Conservation (phyloP, 1,140 invertebrate genomes). For the Drosophila navojoa region DNA sequence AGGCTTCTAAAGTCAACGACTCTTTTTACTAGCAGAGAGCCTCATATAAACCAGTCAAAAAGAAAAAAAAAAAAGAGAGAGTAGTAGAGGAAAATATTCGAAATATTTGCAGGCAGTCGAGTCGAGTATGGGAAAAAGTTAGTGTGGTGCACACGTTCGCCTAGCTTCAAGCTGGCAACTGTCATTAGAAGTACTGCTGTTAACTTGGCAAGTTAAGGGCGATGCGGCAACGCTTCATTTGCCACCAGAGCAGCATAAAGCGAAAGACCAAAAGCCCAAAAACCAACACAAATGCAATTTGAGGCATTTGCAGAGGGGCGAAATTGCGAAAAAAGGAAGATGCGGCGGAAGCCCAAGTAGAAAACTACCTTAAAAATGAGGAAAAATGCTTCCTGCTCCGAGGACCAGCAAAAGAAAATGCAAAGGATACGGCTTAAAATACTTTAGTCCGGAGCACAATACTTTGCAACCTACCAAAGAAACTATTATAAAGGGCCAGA, state of each 20-base stretch:
- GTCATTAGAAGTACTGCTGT: conserved; percentile 46
- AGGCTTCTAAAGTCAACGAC: conserved; percentile 46
- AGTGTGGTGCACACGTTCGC: conserved; percentile 3
- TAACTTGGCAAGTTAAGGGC: conserved; percentile 34
- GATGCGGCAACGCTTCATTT: conserved; percentile 50
- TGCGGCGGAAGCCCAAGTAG: neutral
- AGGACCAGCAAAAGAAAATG: conserved; percentile 12
- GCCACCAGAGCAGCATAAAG: conserved; percentile 35
- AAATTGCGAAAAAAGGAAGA: conserved; percentile 21
- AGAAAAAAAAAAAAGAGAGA: neutral
- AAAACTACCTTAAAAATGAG: conserved; percentile 23
- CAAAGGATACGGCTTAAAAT: conserved; percentile 18
- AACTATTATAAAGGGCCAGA: neutral
- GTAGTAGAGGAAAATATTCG: conserved; percentile 2
- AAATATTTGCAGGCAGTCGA: conserved; percentile 22
- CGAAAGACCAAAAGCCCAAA: conserved; percentile 22
- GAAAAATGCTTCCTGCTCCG: conserved; percentile 25
- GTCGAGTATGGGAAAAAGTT: conserved; percentile 7
- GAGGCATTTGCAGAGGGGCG: conserved; percentile 18
- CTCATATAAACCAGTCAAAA: conserved; percentile 2
- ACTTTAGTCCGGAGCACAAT: conserved; percentile 2
- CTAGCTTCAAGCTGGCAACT: conserved; percentile 27
- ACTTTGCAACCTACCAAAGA: neutral
- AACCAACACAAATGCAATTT: conserved; percentile 51
- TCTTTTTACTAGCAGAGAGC: conserved; percentile 8